Base-by-base conservation (phyloP, 2,888 invertebrate species). In the Xanthostigma xanthostigma region DNA sequence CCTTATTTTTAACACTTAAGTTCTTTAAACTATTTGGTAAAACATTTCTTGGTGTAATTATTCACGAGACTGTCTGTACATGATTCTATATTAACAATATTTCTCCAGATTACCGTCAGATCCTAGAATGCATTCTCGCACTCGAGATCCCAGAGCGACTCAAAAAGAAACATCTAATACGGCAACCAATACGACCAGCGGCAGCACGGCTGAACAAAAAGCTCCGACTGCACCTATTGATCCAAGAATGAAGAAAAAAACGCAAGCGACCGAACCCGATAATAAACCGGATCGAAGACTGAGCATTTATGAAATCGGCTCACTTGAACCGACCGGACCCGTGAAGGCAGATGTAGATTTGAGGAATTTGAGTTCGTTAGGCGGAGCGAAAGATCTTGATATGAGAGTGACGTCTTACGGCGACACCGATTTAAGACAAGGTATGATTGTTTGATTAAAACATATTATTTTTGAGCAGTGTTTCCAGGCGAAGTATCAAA, bases 301-400 rank as follows among this genome's bases (percentile, higher is more conserved):
- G 46, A 77, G 76, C 35, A 78, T 77, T 56, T 78, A 78, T 58
- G 76, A 77, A 57, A 77, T 76, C 59, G 64, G 72, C 44, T 76
- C 76, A 49, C 73, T 73, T 45, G 71, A 75, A 55, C 69, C 71
- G 6, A 71, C 71, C 17, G 71, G 71, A 52, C 65, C 69, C 6
- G 64, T 69, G 39, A 66, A 70, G 57, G 68, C 63, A 46, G 73
- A 76, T 56, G 72, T 75, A 35, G 74, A 74, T 64, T 65, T 75
- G 52, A 60, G 74, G 46, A 57, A 57, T 6, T 46, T 57, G 14
- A 58, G 58, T 9, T 17, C 38, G 17, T 36, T 37, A 17, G 37
- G 17, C 17, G 67, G 69, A 59, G 56, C 67, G 6, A 68, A 69
- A 48, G 78, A 70, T 52, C 60, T 66, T 56, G 70, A 79, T 56